Conservation (phyloP, 2,888 invertebrate species). For the Amblyjoppa fuscipennis region DNA sequence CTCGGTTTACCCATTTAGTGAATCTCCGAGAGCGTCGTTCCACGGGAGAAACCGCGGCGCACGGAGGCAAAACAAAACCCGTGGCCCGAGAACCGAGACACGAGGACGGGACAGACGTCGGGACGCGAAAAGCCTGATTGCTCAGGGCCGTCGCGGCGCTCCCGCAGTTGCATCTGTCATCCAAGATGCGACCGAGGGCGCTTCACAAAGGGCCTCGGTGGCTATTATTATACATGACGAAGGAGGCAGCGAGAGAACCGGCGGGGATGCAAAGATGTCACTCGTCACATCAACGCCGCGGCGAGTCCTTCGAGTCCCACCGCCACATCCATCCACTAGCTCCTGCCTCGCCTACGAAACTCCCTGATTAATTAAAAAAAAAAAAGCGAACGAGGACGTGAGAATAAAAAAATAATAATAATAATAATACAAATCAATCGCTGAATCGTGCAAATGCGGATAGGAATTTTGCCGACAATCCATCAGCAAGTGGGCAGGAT, state of each 20-base stretch:
- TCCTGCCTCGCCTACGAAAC: background rate
- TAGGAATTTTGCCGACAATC: too few species aligned
- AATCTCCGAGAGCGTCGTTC: background rate
- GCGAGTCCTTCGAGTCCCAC: constrained; percentile 28
- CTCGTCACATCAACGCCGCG: constrained; percentile 21
- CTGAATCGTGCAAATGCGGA: too few species aligned
- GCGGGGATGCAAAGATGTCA: background rate
- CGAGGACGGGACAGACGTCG: constrained; percentile 27
- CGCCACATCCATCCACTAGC: background rate
- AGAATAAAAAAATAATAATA: background rate
- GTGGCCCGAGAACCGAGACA: background rate
- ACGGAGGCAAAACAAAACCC: background rate
- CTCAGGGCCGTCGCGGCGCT: constrained; percentile 40
- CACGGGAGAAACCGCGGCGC: background rate
- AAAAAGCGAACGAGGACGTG: constrained; percentile 10
- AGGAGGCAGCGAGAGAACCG: background rate
- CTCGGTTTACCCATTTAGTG: background rate
- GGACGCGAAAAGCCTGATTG: constrained; percentile 59
- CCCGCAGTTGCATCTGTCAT: constrained; percentile 54
- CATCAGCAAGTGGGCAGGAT: too few species aligned
- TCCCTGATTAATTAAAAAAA: constrained; percentile 33
- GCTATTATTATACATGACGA: constrained; percentile 58
- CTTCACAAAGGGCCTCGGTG: constrained; percentile 47
- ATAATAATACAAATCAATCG: background rate
- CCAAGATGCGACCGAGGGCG: constrained; percentile 30